Evolutionary conservation across 2,113 vertebrate species (phyloP).

Genomic region (Odontophorus gujanensis): DNA sequence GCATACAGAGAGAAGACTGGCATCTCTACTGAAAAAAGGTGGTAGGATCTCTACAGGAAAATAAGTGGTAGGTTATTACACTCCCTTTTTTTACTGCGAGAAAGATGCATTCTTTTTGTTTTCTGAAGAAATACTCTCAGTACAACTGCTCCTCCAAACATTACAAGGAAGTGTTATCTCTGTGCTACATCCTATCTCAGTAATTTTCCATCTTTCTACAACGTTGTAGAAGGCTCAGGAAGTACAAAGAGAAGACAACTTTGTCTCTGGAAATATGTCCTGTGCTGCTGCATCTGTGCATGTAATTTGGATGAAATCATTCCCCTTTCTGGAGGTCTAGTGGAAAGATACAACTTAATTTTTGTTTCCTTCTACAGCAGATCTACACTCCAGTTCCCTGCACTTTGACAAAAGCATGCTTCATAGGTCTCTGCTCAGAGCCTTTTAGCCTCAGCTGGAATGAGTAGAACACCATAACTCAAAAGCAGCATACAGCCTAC

Average conservation of each 20-base stretch:
- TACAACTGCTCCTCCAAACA: neutral
- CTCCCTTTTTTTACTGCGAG: neutral
- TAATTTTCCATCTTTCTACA: neutral
- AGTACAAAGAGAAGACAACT: neutral
- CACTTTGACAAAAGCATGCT: neutral
- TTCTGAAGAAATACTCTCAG: neutral
- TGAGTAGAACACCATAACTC: neutral
- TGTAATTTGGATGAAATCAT: neutral
- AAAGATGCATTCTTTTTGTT: neutral
- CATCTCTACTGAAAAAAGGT: neutral
- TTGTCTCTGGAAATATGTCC: neutral
- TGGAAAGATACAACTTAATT: neutral
- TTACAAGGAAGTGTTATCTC: neutral
- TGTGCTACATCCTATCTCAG: neutral
- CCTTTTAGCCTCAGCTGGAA: neutral
- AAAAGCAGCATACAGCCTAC: neutral
- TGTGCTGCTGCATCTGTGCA: neutral
- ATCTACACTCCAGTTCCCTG: neutral
- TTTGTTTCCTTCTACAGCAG: neutral
- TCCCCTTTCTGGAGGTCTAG: neutral
- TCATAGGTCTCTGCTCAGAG: neutral
- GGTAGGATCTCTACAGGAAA: neutral
- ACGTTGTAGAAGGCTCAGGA: neutral
- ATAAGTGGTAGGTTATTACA: neutral
- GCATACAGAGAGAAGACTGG: neutral